These are phyloP conservation scores for Paramuricea clavata DNA, from an alignment of 92 coral and sea anemone species.

Conservation along the genomic window DNA sequence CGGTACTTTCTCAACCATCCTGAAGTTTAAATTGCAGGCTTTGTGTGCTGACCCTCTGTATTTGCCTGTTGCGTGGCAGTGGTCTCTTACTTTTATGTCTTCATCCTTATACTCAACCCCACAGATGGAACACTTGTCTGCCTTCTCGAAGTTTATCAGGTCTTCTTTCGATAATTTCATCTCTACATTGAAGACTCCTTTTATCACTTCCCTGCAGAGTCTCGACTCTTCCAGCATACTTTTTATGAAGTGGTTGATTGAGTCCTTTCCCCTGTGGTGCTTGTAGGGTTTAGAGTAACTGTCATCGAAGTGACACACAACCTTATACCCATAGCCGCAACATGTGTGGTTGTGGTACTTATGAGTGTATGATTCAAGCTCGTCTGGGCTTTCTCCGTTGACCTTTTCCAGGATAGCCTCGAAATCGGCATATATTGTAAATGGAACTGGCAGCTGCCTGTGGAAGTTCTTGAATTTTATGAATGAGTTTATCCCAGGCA, in stretches of 20 bases:
- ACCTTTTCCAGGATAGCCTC: no score
- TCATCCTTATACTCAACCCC: conserved; percentile 19
- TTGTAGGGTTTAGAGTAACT: conserved; percentile 1
- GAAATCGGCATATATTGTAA: no score
- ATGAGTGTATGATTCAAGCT: no score
- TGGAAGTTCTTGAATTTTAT: background rate
- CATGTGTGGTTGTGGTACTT: conserved; percentile 43
- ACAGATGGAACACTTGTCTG: conserved; percentile 19
- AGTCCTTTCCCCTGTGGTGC: conserved; percentile 16
- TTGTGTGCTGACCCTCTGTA: conserved; percentile 27
- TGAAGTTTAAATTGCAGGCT: background rate
- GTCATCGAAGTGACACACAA: conserved; percentile 42
- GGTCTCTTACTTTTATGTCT: conserved; percentile 27
- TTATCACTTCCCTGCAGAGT: background rate
- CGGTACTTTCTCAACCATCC: background rate
- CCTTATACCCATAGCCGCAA: conserved; percentile 56
- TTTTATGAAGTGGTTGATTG: background rate
- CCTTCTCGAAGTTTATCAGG: conserved; percentile 22
- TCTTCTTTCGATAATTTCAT: conserved; percentile 30
- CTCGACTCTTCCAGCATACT: no score
- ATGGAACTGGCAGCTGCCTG: conserved; percentile 21
- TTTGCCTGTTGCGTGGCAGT: conserved; percentile 21
- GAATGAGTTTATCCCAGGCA: no score
- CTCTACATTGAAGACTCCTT: conserved; percentile 24
- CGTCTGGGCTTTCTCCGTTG: no score